phyloP scores from a whole-genome alignment of 2,888 invertebrate genomes.

The Coelopa pilipes region DNA sequence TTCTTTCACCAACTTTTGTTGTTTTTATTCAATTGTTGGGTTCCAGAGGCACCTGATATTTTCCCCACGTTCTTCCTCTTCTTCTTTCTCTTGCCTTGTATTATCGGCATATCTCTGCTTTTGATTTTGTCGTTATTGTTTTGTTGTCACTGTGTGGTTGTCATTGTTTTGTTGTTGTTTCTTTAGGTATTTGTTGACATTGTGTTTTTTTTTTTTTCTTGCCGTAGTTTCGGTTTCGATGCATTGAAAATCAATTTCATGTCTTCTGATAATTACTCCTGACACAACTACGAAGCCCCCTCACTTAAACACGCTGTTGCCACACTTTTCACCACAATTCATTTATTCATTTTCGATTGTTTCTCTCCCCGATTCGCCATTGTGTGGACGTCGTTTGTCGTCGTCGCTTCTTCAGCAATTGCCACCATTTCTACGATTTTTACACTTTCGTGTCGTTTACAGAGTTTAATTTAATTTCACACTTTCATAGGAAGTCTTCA shows the following conservation, averaged over 20 bases:
- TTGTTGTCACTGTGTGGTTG: background rate
- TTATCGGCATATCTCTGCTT: background rate
- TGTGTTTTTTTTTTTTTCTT: background rate
- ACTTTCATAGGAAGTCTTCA: no score
- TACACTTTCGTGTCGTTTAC: slow-evolving; percentile 15
- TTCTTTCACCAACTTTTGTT: background rate
- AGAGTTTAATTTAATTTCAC: background rate
- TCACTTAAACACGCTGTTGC: no score
- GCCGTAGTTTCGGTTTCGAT: slow-evolving; percentile 15
- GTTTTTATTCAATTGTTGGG: background rate
- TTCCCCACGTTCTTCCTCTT: background rate
- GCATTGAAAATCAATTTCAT: slow-evolving; percentile 44
- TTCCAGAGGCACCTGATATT: background rate
- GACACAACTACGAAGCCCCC: slow-evolving; percentile 18
- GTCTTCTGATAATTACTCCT: slow-evolving; percentile 33
- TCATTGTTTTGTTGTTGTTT: background rate
- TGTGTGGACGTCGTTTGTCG: slow-evolving; percentile 27
- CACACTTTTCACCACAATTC: no score
- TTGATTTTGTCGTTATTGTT: slow-evolving; percentile 7
- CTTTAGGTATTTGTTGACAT: slow-evolving; percentile 1
- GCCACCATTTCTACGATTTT: no score
- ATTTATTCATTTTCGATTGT: slow-evolving; percentile 23
- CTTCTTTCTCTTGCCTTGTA: background rate
- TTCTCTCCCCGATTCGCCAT: slow-evolving; percentile 19
- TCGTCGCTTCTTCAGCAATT: background rate